These are phyloP conservation scores for Margarornis squamiger DNA, from an alignment of 2,797 vertebrate genomes.

Conservation along the genomic window DNA sequence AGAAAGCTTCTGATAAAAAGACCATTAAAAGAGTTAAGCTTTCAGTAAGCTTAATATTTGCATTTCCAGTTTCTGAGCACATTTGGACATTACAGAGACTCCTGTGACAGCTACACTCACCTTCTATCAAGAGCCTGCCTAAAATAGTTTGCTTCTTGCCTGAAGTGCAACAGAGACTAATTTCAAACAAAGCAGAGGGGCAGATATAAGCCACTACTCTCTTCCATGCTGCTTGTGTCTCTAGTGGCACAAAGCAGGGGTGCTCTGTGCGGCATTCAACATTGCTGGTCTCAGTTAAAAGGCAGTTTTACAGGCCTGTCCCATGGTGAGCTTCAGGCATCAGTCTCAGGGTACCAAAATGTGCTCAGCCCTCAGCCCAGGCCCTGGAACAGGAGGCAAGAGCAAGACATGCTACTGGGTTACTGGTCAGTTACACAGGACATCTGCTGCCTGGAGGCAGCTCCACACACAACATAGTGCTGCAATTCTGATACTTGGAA, in stretches of 20 bases:
- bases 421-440: background rate
- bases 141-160: background rate
- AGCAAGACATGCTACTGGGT: background rate
- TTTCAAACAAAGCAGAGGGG: background rate
- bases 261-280: background rate
- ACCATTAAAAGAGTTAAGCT: background rate
- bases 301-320: background rate
- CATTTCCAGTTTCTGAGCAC: background rate
- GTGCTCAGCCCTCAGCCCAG: background rate
- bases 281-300: background rate
- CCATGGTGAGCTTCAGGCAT: background rate
- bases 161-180: background rate
- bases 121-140: background rate
- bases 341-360: rapidly evolving
- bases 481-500: background rate
- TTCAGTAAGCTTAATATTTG: background rate
- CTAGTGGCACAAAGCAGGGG: background rate
- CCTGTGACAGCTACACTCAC: background rate
- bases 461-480: background rate
- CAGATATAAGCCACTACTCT: background rate
- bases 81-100: background rate
- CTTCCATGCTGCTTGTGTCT: background rate
- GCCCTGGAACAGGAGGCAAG: background rate
- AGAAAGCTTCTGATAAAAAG: background rate
- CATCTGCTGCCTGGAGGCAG: background rate